Evolutionary conservation across 2,797 vertebrate genomes (phyloP), one percentile per base, ranked within the genome.

Genomic region (Luscinia luscinia): DNA sequence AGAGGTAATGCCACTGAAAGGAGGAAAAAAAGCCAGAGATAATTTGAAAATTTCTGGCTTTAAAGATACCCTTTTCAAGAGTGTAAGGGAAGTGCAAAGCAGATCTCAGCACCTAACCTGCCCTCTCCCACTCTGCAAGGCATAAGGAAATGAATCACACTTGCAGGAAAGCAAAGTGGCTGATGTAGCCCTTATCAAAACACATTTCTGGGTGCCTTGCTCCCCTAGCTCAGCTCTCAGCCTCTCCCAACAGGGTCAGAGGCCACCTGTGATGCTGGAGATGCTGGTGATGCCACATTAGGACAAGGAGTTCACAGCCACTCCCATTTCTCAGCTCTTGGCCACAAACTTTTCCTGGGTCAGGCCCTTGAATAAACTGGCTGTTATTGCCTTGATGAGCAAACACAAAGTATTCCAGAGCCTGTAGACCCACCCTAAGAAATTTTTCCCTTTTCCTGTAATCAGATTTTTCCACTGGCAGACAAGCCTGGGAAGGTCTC

Each of bases 11-110:
- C 14, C 23, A 43, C n/a, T 32, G 20, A 82, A 87, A 59, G 24
- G 4, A 7, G 8, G 1, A 1, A 5, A 73, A 76, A 16, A 1
- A 1, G 34, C 5, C 34, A 63, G 30, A 73, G 26, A 43, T 19
- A 49, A 78, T 75, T 75, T 73, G 27, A 38, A 72, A 75, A 77
- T 22, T 40, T 81, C 21, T 62, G 23, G 12, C 55, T 72, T 78
- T 38, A 63, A 88, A 94, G n/a, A 57, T 28, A 62, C 7, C 15
- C 3, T 85, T 74, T 76, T 14, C 32, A 34, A 69, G 49, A 74
- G 57, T 6, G 30, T 76, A 74, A 54, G 43, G 41, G 66, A 92
- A 73, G 43, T 24, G 5, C 15, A 41, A 55, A 87, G 61, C 22
- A 63, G 36, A 73, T 4, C 1, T 54, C 28, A 46, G 26, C 34